phyloP scores from a whole-genome alignment of 2,888 invertebrate species.

The Stenodera caucasica region DNA sequence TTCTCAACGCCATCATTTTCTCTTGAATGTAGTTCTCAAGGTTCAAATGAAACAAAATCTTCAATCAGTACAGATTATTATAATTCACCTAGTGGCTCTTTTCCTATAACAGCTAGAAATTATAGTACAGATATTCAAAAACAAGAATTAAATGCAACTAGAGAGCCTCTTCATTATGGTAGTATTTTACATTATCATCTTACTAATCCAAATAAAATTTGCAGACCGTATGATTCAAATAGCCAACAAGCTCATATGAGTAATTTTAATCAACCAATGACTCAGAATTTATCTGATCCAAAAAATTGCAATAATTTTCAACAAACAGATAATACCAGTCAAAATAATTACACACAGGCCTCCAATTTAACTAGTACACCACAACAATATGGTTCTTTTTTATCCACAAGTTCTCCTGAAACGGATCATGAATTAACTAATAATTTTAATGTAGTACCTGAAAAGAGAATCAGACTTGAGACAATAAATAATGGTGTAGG shows the following conservation, averaged over 20 bases:
- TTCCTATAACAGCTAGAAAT: neutral
- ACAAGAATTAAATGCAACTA: neutral
- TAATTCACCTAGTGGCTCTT: neutral
- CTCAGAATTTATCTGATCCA: neutral
- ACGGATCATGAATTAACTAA: neutral
- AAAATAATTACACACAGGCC: neutral
- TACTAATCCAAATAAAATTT: neutral
- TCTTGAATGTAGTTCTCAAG: neutral
- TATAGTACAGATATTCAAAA: neutral
- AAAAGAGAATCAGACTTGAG: constrained; percentile 3
- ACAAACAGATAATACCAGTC: neutral
- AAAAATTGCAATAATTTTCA: neutral
- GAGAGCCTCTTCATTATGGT: neutral
- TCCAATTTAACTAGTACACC: neutral
- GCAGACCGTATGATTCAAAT: neutral
- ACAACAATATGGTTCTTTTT: neutral
- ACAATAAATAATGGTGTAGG: neutral
- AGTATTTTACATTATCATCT: neutral
- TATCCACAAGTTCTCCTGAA: neutral
- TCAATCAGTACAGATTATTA: neutral
- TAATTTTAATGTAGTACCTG: constrained; percentile 1
- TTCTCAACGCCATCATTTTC: neutral
- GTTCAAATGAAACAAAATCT: no score
- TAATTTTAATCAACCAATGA: neutral
- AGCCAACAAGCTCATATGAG: neutral